Evolutionary conservation across 1,140 invertebrate genomes (phyloP), one percentile per base, ranked within the genome.

Genomic region (Dreissena rostriformis): DNA sequence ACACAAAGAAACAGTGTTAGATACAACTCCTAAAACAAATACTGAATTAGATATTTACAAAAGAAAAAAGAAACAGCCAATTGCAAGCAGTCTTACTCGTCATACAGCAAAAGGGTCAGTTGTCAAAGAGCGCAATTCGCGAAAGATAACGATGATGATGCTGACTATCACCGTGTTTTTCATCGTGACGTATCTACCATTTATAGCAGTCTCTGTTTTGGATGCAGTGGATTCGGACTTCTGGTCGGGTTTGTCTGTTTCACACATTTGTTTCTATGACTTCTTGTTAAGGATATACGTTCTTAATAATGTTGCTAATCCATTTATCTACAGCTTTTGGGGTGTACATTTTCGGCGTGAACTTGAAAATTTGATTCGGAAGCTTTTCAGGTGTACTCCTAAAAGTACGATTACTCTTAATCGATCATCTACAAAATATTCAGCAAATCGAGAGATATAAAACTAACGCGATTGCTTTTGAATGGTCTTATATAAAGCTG

Each of bases 281-380:
- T 39, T 89, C 49, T 57, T 86, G 15, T 61, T 88, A 17, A 70
- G 88, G 72, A 84, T 84, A 0, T 89, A 87, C 71, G 85, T 89
- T 67, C 75, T 89, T 26, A 89, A 89, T 74, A 88, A 85, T 76
- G 85, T 73, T 26, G 86, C 82, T 51, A 89, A 89, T 74, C 86
- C 88, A 12, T 77, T 89, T n/a, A 87, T 89, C 22, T 89, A 89
- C 63, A 81, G 88, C 55, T 76, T 88, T 26, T 88, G 86, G 74
- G 74, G 65, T 52, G n/a, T 1, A n/a, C n/a, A 57, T 17, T 74
- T 74, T 29, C 53, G 72, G 19, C 55, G 68, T 6, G 65, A 81
- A 57, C 39, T 39, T 39, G 8, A 39, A 8, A 39, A 39, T 39
- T 39, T 39, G 4, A 39, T 39, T 39, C 8, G 39, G 39, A 39